Conservation (phyloP, 2,113 vertebrate species). For the Rhadina sibilatrix region DNA sequence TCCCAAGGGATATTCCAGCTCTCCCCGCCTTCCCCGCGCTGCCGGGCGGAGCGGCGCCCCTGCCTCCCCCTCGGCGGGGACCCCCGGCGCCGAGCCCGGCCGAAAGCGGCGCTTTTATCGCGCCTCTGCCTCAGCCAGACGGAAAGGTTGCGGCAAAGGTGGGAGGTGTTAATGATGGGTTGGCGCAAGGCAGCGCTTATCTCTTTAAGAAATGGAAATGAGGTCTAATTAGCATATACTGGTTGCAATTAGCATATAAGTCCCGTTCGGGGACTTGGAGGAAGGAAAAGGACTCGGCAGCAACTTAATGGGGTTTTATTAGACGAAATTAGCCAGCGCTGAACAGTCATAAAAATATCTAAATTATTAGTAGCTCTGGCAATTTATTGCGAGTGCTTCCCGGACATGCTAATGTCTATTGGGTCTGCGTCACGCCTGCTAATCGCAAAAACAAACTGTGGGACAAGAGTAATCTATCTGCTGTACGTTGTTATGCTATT, state of each 20-base stretch:
- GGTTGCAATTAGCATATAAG: slow-evolving; percentile 80
- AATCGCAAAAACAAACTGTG: slow-evolving; percentile 54
- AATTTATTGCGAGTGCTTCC: slow-evolving; percentile 72
- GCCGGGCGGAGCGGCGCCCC: background rate
- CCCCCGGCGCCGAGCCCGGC: background rate
- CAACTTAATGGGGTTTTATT: slow-evolving; percentile 80
- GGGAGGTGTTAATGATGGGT: slow-evolving; percentile 55
- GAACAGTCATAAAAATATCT: slow-evolving; percentile 82
- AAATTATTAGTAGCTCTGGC: slow-evolving; percentile 77
- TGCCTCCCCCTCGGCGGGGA: fast-evolving
- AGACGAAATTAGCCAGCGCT: slow-evolving; percentile 76
- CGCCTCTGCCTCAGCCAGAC: slow-evolving; percentile 19
- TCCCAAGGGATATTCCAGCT: background rate
- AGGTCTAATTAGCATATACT: slow-evolving; percentile 78
- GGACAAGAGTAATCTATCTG: slow-evolving; percentile 17
- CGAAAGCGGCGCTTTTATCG: slow-evolving; percentile 42
- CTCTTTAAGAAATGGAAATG: slow-evolving; percentile 80
- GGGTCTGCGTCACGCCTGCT: slow-evolving; percentile 38
- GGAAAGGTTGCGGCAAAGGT: slow-evolving; percentile 48
- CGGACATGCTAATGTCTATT: slow-evolving; percentile 70
- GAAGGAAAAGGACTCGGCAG: slow-evolving; percentile 74
- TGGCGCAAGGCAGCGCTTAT: slow-evolving; percentile 67
- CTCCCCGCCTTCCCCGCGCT: background rate
- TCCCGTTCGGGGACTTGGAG: slow-evolving; percentile 77
- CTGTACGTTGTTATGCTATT: background rate